These are phyloP conservation scores for Zaprionus davidi DNA, from an alignment of 1,140 invertebrate genomes.

Conservation along the genomic window DNA sequence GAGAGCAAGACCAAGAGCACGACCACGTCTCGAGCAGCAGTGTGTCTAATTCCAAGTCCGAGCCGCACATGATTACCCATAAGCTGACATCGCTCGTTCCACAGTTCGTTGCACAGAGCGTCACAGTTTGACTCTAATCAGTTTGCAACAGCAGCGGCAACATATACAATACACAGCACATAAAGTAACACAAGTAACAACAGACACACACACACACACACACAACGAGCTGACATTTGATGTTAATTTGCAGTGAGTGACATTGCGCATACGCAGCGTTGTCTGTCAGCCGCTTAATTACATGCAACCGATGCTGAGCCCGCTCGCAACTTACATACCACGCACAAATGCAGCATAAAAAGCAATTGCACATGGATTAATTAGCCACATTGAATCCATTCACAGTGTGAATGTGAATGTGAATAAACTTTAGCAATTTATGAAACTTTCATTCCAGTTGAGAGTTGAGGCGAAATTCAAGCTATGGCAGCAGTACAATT, in stretches of 20 bases:
- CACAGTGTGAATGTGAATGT: constrained; percentile 45
- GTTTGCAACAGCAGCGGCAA: constrained; percentile 56
- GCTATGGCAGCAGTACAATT: constrained; percentile 6
- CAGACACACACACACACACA: too few relatives aligned
- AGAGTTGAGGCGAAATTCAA: background rate
- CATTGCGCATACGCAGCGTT: constrained; percentile 76
- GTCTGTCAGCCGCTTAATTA: constrained; percentile 59
- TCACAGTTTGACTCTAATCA: constrained; percentile 73
- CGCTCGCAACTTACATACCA: background rate
- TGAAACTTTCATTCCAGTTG: background rate
- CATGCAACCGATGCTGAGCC: constrained; percentile 35
- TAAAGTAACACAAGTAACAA: background rate
- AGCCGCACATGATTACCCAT: constrained; percentile 76
- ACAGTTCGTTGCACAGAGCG: constrained; percentile 69
- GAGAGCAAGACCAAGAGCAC: background rate
- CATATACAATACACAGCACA: background rate
- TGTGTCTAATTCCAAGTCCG: constrained; percentile 32
- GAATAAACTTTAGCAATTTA: constrained; percentile 25
- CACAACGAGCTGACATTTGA: constrained; percentile 60
- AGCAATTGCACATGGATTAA: constrained; percentile 32
- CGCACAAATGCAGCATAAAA: constrained; percentile 5
- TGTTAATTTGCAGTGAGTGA: constrained; percentile 73
- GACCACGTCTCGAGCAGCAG: constrained; percentile 4
- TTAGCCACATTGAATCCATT: constrained; percentile 43
- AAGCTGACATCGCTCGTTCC: constrained; percentile 74